Base-by-base conservation (phyloP, 2,888 invertebrate genomes). In the Hanleya hanleyi region DNA sequence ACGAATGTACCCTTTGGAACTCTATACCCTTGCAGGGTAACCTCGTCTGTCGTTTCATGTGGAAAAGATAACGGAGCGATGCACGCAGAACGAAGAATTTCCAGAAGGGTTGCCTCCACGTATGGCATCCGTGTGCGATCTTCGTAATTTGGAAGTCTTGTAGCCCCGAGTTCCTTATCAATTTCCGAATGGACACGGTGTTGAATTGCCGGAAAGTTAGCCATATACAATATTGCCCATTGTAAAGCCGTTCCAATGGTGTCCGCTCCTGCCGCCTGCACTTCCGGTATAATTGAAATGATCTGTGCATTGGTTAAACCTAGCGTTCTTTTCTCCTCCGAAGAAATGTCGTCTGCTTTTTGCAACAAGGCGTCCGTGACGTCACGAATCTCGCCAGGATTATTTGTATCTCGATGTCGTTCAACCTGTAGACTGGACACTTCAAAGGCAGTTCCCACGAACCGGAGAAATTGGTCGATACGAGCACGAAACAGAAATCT, bases 191-290 rank as follows among this genome's bases (percentile, higher is more conserved):
- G 82, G 0, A 87, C 83, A 41, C 73, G 78, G 35, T 83, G 81
- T 70, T 86, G 88, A 69, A 83, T 77, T 18, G 84, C 83, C 0
- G 81, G 83, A 71, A 85, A 74, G 6, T 81, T 80, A 22, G 84
- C 80, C 79, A 86, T 78, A 76, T 84, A 87, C 1, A 87, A 78
- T 12, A 87, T 73, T 2, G 81, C 75, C 88, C 88, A 88, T 41
- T 82, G 82, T 18, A 88, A 64, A 1, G 87, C 84, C 49, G 79
- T 80, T 9, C 86, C 81, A 32, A 86, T 83, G 29, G 87, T 88
- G 69, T 88, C 88, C 68, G 87, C 85, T 9, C 88, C 88, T 12
- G 87, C 87, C 1, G 85, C 86, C 18, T 88, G 84, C 33, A 86
- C 73, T 51, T 87, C 87, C 70, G 86, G 84, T 15, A 86, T 81